Evolutionary conservation across 1,140 invertebrate species (phyloP).

Genomic region (Maniola jurtina): DNA sequence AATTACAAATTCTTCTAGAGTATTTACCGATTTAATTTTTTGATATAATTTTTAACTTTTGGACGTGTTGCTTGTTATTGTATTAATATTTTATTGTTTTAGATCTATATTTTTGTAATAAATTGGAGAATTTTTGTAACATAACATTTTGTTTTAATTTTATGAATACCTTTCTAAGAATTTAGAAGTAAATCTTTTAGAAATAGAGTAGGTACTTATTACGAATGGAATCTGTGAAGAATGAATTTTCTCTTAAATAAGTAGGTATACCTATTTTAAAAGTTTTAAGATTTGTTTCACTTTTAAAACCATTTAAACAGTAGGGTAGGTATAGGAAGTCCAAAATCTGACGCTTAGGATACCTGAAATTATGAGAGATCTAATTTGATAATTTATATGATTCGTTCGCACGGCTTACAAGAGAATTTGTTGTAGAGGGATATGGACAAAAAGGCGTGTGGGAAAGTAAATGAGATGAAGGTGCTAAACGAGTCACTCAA

Average conservation of each 20-base stretch:
- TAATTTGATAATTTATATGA: no score
- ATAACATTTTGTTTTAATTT: slow-evolving; percentile 8
- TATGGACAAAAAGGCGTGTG: slow-evolving; percentile 33
- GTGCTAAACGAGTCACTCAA: slow-evolving; percentile 46
- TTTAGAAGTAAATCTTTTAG: no score
- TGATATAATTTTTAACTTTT: slow-evolving; percentile 23
- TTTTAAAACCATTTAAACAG: no score
- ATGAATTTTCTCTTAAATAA: no score
- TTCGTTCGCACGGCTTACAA: neutral
- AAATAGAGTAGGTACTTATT: no score
- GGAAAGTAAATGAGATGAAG: slow-evolving; percentile 44
- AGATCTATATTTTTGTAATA: neutral
- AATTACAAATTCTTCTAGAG: slow-evolving; percentile 11
- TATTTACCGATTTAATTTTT: neutral
- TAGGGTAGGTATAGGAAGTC: no score
- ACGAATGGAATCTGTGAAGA: no score
- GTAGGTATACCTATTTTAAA: no score
- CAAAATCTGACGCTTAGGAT: no score
- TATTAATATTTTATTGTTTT: slow-evolving; percentile 19
- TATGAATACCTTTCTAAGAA: neutral
- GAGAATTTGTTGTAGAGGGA: slow-evolving; percentile 36
- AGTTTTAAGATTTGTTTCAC: no score
- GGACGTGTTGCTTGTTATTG: slow-evolving; percentile 20
- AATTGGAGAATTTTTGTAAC: slow-evolving; percentile 9
- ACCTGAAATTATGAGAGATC: no score